Base-by-base conservation (phyloP, 2,888 invertebrate species). In the Amblyteles armatorius region DNA sequence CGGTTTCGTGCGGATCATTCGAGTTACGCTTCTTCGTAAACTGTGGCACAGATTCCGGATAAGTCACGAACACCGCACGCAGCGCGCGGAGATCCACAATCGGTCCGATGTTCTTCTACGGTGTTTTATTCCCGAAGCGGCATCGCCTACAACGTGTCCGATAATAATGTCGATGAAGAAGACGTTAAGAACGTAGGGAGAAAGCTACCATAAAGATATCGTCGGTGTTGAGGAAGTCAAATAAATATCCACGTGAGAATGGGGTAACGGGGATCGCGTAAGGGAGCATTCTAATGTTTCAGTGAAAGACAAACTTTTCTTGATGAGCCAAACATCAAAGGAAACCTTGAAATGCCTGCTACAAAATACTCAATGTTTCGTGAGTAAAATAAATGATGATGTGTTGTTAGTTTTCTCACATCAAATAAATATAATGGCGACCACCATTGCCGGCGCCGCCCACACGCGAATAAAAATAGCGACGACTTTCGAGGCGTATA, bases 1-100 rank as follows among this genome's bases (percentile, higher is more conserved):
- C 44, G 67, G 13, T 77, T 22, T 67, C 76, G 52, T 55, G 76
- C 52, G 16, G 29, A 67, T 22, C 65, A 52, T 65, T 67, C 65
- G 48, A 77, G 40, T 67, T 52, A 52, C 67, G 67, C 50, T 52
- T 52, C 52, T 52, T 77, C 76, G 76, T 67, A 67, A 77, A 77
- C 52, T 40, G 76, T 77, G 65, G 26, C 67, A 72, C 11, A 63
- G 65, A 67, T 48, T 50, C 67, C 67, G 67, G 33, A 77, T 67
- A 77, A 67, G 22, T 67, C 52, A 67, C 36, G 50, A 77, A 36
- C 19, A 7, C 52, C 50, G 22, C 67, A 67, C 76, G 65, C 52
- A 67, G 29, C 63, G 29, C 63, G 6, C 63, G 0, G 22, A 52
- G 67, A 40, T 77, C 65, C 29, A 19, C 67, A 22, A 36, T 36